Evolutionary conservation across 1,140 invertebrate species (phyloP).

Genomic region (Zaprionus camerounensis): DNA sequence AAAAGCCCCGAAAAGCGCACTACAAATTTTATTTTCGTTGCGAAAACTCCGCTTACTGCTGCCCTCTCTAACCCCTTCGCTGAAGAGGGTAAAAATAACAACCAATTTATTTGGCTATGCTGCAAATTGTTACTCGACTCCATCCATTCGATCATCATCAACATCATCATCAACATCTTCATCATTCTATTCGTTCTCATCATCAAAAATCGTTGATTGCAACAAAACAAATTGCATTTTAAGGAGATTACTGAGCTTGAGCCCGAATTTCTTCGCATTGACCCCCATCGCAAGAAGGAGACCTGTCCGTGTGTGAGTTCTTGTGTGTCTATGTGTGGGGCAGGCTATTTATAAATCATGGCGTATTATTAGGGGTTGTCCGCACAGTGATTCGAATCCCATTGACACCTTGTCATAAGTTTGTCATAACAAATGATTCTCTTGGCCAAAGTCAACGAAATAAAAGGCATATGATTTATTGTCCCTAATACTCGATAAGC

Average conservation of each 20-base stretch:
- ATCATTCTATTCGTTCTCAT: slow-evolving; percentile 55
- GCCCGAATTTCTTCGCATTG: slow-evolving; percentile 2
- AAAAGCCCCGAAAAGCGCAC: slow-evolving; percentile 50
- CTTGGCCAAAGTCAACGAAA: slow-evolving; percentile 26
- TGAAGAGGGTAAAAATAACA: slow-evolving; percentile 66
- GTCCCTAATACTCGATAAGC: neutral
- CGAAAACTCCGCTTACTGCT: neutral
- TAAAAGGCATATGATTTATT: slow-evolving; percentile 2
- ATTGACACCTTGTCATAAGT: slow-evolving; percentile 51
- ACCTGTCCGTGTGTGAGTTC: neutral
- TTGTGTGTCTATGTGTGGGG: slow-evolving; percentile 10
- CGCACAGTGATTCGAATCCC: slow-evolving; percentile 22
- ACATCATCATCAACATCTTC: slow-evolving; percentile 59
- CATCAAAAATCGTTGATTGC: slow-evolving; percentile 82
- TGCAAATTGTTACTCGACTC: slow-evolving; percentile 80
- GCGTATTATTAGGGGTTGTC: slow-evolving; percentile 54
- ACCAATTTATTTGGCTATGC: slow-evolving; percentile 80
- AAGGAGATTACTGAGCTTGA: slow-evolving; percentile 69
- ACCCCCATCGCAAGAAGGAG: slow-evolving; percentile 24
- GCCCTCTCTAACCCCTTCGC: slow-evolving; percentile 31
- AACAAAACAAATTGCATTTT: slow-evolving; percentile 83
- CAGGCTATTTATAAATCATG: slow-evolving; percentile 74
- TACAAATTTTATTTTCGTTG: slow-evolving; percentile 75
- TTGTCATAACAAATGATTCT: slow-evolving; percentile 37
- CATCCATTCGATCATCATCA: slow-evolving; percentile 73